phyloP scores from a whole-genome alignment of 2,888 invertebrate genomes.

The Allophyes oxyacanthae region DNA sequence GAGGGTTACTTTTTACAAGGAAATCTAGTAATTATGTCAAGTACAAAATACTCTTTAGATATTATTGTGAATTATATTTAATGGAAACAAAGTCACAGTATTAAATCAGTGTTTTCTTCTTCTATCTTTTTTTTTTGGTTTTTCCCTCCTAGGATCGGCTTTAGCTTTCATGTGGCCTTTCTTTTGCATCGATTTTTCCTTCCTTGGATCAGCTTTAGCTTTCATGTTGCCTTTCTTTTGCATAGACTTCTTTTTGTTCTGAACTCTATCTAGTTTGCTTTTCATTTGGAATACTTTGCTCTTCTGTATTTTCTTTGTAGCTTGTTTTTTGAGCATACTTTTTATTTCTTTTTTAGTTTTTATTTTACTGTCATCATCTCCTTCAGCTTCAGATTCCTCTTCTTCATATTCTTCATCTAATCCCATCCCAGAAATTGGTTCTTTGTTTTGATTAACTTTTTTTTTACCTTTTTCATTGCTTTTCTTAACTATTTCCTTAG shows the following conservation, averaged over 20 bases:
- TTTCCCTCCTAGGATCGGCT: conserved; percentile 73
- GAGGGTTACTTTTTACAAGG: neutral
- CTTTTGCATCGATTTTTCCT: conserved; percentile 80
- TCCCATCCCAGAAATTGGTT: conserved; percentile 78
- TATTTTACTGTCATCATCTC: conserved; percentile 72
- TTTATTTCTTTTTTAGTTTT: conserved; percentile 92
- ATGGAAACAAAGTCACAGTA: conserved; percentile 28
- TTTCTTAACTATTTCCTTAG: conserved; percentile 68
- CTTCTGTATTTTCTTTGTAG: conserved; percentile 92
- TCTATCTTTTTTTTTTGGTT: conserved; percentile 78
- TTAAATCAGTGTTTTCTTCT: conserved; percentile 76
- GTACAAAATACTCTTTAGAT: conserved; percentile 33
- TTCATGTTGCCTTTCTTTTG: conserved; percentile 77
- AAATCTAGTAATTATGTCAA: conserved; percentile 25
- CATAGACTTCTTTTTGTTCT: conserved; percentile 91
- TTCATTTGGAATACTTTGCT: conserved; percentile 94
- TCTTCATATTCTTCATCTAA: conserved; percentile 71
- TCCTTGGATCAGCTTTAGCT: conserved; percentile 65
- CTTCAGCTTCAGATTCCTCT: conserved; percentile 68
- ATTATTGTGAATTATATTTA: conserved; percentile 23
- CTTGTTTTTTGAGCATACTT: conserved; percentile 91
- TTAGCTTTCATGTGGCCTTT: conserved; percentile 68
- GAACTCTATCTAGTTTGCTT: conserved; percentile 91
- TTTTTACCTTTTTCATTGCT: conserved; percentile 57
- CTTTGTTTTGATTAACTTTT: conserved; percentile 52